These are phyloP conservation scores for Oreochromis niloticus DNA, from an alignment of 2,113 vertebrate species.

Conservation along the genomic window DNA sequence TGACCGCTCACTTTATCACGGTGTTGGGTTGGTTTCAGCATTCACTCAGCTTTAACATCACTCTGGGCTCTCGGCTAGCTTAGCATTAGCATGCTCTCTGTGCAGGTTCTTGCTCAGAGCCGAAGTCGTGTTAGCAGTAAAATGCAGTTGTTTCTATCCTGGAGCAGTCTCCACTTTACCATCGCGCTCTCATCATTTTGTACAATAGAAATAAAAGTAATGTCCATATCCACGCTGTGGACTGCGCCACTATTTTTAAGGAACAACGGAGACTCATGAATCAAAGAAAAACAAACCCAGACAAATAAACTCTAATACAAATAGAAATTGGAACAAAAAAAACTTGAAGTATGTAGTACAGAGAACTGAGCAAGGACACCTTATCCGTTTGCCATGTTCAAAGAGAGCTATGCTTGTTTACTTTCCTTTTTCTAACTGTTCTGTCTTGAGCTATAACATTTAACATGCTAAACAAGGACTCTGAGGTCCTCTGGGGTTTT, in stretches of 20 bases:
- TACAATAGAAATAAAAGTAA: background rate
- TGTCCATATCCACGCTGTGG: background rate
- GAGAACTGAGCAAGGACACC: background rate
- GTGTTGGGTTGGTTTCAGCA: background rate
- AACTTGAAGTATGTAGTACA: background rate
- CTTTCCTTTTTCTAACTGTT: background rate
- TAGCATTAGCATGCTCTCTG: background rate
- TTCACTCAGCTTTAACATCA: background rate
- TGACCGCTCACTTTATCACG: background rate
- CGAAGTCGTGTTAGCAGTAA: background rate
- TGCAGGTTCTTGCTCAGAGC: background rate
- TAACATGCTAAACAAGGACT: background rate
- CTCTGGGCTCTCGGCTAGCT: accelerated
- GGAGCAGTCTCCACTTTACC: background rate
- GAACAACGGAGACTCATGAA: background rate
- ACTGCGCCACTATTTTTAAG: background rate
- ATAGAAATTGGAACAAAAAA: too few species aligned
- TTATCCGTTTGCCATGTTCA: background rate
- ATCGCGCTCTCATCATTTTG: accelerated
- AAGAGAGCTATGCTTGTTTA: background rate
- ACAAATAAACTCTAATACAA: background rate
- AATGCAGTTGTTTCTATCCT: background rate
- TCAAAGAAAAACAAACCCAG: background rate
- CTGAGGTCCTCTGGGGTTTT: accelerated
- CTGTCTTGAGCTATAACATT: background rate